Conservation (phyloP, 2,797 vertebrate species). For the Anabas testudineus region DNA sequence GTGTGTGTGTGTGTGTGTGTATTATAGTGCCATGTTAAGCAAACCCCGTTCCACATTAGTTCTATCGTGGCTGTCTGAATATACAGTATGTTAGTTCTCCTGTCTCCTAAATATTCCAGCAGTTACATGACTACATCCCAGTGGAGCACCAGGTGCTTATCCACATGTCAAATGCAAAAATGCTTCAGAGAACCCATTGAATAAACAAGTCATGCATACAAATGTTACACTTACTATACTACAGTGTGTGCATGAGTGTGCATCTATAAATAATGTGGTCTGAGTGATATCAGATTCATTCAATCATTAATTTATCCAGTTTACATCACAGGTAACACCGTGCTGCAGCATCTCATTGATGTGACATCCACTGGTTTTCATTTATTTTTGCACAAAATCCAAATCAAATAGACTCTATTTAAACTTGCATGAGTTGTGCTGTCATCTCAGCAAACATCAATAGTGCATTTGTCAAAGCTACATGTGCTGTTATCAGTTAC, state of each 20-base stretch:
- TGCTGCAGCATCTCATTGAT: no score
- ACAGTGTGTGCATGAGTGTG: not conserved
- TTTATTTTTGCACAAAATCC: no score
- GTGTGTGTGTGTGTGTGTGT: not conserved
- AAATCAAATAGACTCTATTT: no score
- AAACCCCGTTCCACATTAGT: constrained; percentile 30
- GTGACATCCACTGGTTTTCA: no score
- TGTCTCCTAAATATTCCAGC: constrained; percentile 41
- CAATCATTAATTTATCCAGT: no score
- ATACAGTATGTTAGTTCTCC: constrained; percentile 32
- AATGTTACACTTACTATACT: constrained; percentile 11
- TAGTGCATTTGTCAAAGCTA: no score
- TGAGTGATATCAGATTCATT: not conserved
- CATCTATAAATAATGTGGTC: no score
- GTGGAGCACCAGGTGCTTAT: constrained; percentile 28
- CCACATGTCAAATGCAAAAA: constrained; percentile 10
- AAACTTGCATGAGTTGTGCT: no score
- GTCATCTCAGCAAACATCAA: no score
- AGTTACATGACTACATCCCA: constrained; percentile 53
- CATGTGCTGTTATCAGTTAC: no score
- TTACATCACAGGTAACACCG: no score
- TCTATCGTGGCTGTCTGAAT: constrained; percentile 29
- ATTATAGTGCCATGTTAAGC: constrained; percentile 28
- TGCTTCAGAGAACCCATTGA: constrained; percentile 14
- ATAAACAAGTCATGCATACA: constrained; percentile 20